phyloP scores from a whole-genome alignment of 2,888 invertebrate genomes.

The Synergus umbraculus region DNA sequence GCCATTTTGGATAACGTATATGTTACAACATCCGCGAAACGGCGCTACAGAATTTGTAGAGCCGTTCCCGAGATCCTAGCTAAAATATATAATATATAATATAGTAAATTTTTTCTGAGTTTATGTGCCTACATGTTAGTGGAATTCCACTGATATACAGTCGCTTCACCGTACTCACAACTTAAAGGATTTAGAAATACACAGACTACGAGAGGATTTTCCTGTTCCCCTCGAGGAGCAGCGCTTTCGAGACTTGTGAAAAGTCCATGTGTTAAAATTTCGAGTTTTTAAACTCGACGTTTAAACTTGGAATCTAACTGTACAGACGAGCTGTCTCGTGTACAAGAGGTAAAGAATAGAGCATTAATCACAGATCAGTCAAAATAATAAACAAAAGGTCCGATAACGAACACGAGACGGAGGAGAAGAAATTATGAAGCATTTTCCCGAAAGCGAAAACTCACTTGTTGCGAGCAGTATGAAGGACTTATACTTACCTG shows the following conservation, averaged over 20 bases:
- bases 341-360: conserved; percentile 42
- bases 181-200: conserved; percentile 37
- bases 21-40: conserved; percentile 69
- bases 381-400: conserved; percentile 13
- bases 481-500: conserved; percentile 73
- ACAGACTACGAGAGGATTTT: conserved; percentile 25
- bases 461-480: conserved; percentile 62
- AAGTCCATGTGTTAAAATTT: conserved; percentile 17
- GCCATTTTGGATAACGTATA: conserved; percentile 72
- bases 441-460: conserved; percentile 19
- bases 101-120: conserved; percentile 64
- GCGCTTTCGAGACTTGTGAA: conserved; percentile 29
- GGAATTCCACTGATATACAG: conserved; percentile 60
- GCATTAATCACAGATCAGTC: conserved; percentile 56
- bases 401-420: conserved; percentile 9
- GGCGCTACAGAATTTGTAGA: conserved; percentile 64
- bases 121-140: conserved; percentile 58
- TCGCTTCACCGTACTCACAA: conserved; percentile 59
- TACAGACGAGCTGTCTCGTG: conserved; percentile 25
- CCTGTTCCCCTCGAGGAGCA: conserved; percentile 32
- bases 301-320: conserved; percentile 14
- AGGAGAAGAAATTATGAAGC: conserved; percentile 4
- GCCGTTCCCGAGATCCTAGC: conserved; percentile 69
- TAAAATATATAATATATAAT: conserved; percentile 72
- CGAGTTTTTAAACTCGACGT: conserved; percentile 13